Percentiles rank a stretch among this genome's conserved stretches.
Evolutionary conservation across 2,797 vertebrate species (phyloP).

Genomic region (Lemur catta): DNA sequence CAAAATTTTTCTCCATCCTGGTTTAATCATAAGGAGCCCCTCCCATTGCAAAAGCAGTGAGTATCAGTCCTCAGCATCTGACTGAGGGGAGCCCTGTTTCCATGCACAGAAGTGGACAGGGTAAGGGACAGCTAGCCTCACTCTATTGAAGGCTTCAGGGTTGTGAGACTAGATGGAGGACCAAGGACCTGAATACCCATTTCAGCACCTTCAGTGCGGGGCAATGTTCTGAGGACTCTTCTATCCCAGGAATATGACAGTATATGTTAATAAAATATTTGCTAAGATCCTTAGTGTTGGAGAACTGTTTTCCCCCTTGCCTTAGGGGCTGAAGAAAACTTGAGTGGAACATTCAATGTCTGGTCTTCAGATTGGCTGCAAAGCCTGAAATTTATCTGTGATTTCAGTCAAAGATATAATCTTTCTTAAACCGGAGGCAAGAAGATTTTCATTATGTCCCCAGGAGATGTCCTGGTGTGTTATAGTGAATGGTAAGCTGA

Average conservation of each 20-base stretch:
- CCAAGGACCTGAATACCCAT: not conserved
- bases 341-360: not conserved
- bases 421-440: not conserved
- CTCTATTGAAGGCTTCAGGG: not conserved
- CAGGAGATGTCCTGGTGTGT: not conserved
- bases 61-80: not conserved
- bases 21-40: not conserved
- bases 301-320: not conserved
- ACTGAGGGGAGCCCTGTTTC: not conserved
- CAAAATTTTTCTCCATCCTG: not conserved
- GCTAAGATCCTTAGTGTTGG: conserved; percentile 34
- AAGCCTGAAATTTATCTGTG: conserved; percentile 22
- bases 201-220: rapidly evolving
- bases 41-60: not conserved
- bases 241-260: not conserved
- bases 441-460: not conserved
- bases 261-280: conserved; percentile 81
- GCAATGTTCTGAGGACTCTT: not conserved
- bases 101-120: rapidly evolving
- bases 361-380: not conserved
- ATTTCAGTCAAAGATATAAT: not conserved
- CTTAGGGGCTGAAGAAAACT: not conserved
- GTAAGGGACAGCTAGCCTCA: not conserved
- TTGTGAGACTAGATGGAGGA: not conserved
- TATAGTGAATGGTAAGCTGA: not conserved